Conservation (phyloP, 2,797 vertebrate species). For the Pseudomugil tenellus region DNA sequence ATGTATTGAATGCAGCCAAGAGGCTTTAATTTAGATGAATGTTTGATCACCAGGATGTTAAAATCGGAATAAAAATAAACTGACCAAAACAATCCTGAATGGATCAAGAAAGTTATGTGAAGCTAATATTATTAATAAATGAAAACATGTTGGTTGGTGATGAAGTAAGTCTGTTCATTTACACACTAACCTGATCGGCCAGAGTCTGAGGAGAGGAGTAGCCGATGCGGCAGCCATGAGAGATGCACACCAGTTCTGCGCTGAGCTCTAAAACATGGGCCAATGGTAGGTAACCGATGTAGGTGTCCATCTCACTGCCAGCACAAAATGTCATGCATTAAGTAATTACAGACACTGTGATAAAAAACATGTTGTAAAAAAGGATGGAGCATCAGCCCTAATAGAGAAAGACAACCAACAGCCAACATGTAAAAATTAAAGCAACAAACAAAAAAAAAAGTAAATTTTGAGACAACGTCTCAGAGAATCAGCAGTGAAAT, state of each 20-base stretch:
- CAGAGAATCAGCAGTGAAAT: background rate
- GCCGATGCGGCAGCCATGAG: slow-evolving; percentile 93
- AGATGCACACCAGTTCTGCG: slow-evolving; percentile 93
- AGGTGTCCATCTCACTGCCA: slow-evolving; percentile 91
- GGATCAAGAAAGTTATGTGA: background rate
- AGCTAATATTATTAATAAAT: background rate
- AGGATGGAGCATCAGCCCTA: background rate
- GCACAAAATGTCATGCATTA: slow-evolving; percentile 29
- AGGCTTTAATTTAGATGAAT: background rate
- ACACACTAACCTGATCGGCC: slow-evolving; percentile 90
- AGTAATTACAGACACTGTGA: background rate
- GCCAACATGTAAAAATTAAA: background rate
- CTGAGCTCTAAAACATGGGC: slow-evolving; percentile 97
- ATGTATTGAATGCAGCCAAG: background rate
- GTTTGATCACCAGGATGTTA: background rate
- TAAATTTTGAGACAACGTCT: slow-evolving; percentile 1
- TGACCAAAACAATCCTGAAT: background rate
- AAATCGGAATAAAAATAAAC: background rate
- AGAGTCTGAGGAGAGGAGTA: slow-evolving; percentile 97
- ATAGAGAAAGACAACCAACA: background rate
- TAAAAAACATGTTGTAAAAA: background rate
- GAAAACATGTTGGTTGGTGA: background rate
- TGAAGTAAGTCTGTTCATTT: background rate
- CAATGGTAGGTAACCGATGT: slow-evolving; percentile 95
- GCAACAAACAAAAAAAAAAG: background rate